phyloP scores from a whole-genome alignment of 23 tunicate genomes.

The Oikopleura dioica region DNA sequence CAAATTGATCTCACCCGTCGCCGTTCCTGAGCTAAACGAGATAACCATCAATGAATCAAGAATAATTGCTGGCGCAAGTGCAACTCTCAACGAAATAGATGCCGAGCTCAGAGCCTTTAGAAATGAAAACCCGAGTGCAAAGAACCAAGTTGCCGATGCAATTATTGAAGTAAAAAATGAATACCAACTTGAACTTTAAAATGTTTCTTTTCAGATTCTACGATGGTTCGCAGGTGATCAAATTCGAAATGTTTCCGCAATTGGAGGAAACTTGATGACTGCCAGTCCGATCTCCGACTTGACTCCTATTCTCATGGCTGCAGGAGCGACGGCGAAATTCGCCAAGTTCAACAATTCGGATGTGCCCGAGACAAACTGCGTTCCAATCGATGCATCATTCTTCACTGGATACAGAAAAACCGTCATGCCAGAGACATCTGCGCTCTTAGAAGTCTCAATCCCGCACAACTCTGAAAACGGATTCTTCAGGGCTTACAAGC shows the following conservation, averaged over 20 bases:
- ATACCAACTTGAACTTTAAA: too few relatives aligned
- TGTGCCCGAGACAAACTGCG: slow-evolving; percentile 15
- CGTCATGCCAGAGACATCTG: slow-evolving; percentile 20
- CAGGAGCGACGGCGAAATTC: slow-evolving; percentile 24
- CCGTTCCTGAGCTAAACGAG: slow-evolving; percentile 22
- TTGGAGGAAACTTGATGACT: slow-evolving; percentile 20
- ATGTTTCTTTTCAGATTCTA: too few relatives aligned
- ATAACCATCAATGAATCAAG: slow-evolving; percentile 19
- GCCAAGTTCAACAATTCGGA: too few relatives aligned
- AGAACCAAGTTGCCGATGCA: slow-evolving; percentile 12
- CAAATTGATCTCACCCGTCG: slow-evolving; percentile 19
- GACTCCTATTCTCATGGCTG: slow-evolving; percentile 60
- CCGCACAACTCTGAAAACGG: slow-evolving; percentile 25
- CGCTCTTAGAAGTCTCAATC: slow-evolving; percentile 18
- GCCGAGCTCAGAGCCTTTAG: too few relatives aligned
- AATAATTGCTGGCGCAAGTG: background rate
- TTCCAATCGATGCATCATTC: slow-evolving; percentile 44
- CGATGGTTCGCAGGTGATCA: slow-evolving; percentile 78
- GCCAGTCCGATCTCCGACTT: slow-evolving; percentile 97
- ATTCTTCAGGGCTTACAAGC: background rate
- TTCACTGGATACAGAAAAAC: slow-evolving; percentile 81
- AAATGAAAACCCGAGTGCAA: too few relatives aligned
- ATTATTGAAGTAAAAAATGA: too few relatives aligned
- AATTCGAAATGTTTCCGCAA: slow-evolving; percentile 73
- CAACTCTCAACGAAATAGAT: background rate